Base-by-base conservation (phyloP, 1,140 invertebrate species). In the Drosophila azteca region DNA sequence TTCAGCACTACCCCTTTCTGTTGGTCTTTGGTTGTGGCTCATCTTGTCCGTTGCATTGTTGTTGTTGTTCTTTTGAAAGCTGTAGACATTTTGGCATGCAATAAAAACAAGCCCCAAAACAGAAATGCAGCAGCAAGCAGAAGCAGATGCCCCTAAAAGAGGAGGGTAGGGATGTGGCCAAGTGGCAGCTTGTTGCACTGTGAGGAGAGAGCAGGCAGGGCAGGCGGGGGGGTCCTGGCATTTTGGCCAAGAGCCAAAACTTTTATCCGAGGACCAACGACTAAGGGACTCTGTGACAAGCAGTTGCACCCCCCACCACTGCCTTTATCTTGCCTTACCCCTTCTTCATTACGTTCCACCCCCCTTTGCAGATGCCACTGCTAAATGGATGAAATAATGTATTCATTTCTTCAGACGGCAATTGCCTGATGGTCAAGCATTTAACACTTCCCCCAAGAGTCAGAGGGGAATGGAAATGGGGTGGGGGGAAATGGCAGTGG, bases 21-120 rank as follows among this genome's bases (percentile, higher is more conserved):
- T 41, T 24, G 39, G 46, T n/a, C 20, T 45, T 70, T 59, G 48
- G 54, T 74, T 83, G 76, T 65, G 68, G 55, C 60, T 55, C 62
- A 52, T 84, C 69, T 51, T 65, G 69, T 53, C 50, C 77, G 17
- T 20, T 20, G 17, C 17, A 20, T 20, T 20, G 17, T 20, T 20
- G 82, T 54, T 78, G 68, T 65, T 71, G 68, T 65, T 68, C 60
- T 71, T 79, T 62, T 75, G 74, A 78, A 67, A 68, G 69, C 82
- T 75, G 4, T 77, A 74, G 74, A 75, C 82, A 85, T 73, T 71
- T 82, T 87, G 73, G 78, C 74, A 85, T 67, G 71, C 71, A 81
- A 81, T 81, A 77, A 85, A 80, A 80, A 53, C 81, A 85, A 79
- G 54, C 54, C 77, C 62, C 72, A 15, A 57, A 43, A 44, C 62